Evolutionary conservation across 2,797 vertebrate species (phyloP).

Genomic region (Enteromius anoplus): DNA sequence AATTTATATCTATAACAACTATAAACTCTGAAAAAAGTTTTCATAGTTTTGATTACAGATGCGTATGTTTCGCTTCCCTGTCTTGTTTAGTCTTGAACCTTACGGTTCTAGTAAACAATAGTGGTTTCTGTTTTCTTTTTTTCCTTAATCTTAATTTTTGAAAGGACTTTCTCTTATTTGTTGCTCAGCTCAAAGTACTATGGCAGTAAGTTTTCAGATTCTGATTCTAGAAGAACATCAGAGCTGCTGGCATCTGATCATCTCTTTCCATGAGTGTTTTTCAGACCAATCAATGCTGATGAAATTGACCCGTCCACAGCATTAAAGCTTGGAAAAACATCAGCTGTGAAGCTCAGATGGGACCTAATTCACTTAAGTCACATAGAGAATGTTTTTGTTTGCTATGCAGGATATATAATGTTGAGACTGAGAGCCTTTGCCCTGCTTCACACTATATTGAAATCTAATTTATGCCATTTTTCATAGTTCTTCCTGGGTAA

Average conservation of each 20-base stretch:
- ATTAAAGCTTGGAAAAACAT: constrained; percentile 39
- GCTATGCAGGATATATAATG: background rate
- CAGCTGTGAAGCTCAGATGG: constrained; percentile 36
- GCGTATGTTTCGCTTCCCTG: too few relatives aligned
- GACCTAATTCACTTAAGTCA: constrained; percentile 45
- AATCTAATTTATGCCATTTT: constrained; percentile 27
- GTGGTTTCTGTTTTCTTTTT: too few relatives aligned
- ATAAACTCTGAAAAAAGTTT: too few relatives aligned
- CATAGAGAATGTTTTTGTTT: constrained; percentile 33
- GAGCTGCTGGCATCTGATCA: background rate
- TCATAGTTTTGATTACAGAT: too few relatives aligned
- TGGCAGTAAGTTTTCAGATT: background rate
- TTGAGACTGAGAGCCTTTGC: constrained; percentile 32
- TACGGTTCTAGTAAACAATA: too few relatives aligned
- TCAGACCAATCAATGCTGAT: constrained; percentile 34
- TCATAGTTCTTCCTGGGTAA: background rate
- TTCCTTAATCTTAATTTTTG: too few relatives aligned
- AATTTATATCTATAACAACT: too few relatives aligned
- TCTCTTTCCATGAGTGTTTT: constrained; percentile 26
- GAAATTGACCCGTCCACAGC: constrained; percentile 22
- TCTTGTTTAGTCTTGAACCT: too few relatives aligned
- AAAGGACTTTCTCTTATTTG: too few relatives aligned
- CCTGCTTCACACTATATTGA: constrained; percentile 8
- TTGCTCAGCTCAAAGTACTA: background rate
- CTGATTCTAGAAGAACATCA: background rate